phyloP scores from a whole-genome alignment of 1,140 invertebrate species.

The Pristionchus pacificus region DNA sequence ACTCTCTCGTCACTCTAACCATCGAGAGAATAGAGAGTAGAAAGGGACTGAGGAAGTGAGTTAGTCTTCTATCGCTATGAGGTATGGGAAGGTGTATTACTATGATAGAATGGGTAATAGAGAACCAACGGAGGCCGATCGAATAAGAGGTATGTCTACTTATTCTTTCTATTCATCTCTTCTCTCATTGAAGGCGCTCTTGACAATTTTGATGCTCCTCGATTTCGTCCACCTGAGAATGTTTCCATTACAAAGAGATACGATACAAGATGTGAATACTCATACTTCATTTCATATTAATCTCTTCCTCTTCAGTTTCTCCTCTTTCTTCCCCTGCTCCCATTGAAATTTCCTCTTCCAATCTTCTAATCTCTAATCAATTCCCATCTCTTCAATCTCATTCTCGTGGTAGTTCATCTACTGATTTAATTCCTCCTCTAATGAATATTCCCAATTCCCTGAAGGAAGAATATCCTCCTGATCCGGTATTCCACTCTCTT shows the following conservation, averaged over 20 bases:
- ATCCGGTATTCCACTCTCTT: too few relatives aligned
- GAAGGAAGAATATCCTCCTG: too few relatives aligned
- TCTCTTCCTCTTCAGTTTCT: conserved; percentile 7
- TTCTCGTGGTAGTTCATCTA: too few relatives aligned
- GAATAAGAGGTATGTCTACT: conserved; percentile 17
- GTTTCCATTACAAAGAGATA: conserved; percentile 17
- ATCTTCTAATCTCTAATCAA: too few relatives aligned
- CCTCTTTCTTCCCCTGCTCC: conserved; percentile 20
- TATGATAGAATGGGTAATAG: conserved; percentile 32
- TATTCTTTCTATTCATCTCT: not conserved
- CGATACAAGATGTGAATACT: conserved; percentile 18
- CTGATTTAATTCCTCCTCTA: too few relatives aligned
- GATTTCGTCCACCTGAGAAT: conserved; percentile 23
- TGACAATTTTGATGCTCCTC: conserved; percentile 25
- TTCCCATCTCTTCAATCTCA: too few relatives aligned
- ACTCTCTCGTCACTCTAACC: too few relatives aligned
- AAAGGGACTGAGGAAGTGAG: not conserved
- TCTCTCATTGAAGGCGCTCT: conserved; percentile 17
- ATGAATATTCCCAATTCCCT: too few relatives aligned
- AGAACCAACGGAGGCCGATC: conserved; percentile 26
- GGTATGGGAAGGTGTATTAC: conserved; percentile 31
- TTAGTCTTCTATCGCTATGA: conserved; percentile 6
- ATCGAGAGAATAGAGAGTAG: not conserved
- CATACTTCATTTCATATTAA: not conserved
- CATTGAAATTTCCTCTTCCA: conserved; percentile 2